Evolutionary conservation across 2,797 vertebrate genomes (phyloP).

Genomic region (Graptemys geographica): DNA sequence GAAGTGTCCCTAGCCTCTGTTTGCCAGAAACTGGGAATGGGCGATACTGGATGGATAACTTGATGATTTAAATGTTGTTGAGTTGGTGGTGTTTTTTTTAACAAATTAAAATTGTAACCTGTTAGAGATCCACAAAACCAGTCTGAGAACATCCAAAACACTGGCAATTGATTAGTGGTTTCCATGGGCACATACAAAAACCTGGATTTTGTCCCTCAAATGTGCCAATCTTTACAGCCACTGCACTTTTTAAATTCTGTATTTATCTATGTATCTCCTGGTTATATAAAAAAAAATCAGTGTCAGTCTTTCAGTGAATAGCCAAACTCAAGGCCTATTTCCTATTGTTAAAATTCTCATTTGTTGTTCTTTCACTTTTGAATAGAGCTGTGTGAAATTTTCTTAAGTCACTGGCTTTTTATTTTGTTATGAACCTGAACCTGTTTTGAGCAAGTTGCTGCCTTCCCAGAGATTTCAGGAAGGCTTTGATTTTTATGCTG

Average conservation of each 20-base stretch:
- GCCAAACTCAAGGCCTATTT: not conserved
- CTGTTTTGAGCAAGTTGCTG: not conserved
- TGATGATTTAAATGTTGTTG: too few species aligned
- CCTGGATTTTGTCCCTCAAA: not conserved
- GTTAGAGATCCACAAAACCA: too few species aligned
- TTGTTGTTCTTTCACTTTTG: rapidly evolving
- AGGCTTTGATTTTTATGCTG: not conserved
- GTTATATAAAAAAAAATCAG: not conserved
- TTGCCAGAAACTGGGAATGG: too few species aligned
- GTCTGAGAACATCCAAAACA: not conserved
- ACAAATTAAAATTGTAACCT: too few species aligned
- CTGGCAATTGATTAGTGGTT: not conserved
- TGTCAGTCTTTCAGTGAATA: not conserved
- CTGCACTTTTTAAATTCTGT: not conserved
- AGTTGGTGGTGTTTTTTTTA: not conserved
- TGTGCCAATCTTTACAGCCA: not conserved
- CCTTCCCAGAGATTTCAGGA: not conserved
- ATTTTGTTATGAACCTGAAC: not conserved
- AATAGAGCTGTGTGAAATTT: not conserved
- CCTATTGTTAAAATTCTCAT: not conserved
- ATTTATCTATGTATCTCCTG: not conserved
- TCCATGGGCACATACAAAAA: not conserved
- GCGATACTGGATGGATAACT: too few species aligned
- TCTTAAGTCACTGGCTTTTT: not conserved
- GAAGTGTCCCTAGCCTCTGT: too few species aligned